Conservation (phyloP, 2,797 vertebrate genomes). For the Xenops minutus region DNA sequence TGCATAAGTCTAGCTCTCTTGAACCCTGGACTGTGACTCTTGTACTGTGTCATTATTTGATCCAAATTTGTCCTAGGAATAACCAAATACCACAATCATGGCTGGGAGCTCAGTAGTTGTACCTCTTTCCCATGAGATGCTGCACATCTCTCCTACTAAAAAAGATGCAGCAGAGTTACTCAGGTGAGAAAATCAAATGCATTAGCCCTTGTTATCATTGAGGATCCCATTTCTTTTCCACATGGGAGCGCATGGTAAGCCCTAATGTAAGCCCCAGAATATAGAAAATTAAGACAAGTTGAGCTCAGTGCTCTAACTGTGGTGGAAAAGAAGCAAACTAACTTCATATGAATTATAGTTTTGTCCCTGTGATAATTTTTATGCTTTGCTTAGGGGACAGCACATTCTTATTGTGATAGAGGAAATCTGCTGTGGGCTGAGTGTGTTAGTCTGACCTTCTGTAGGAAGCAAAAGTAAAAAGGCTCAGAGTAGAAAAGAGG, state of each 20-base stretch:
- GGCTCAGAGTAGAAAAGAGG: neutral
- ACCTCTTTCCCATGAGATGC: neutral
- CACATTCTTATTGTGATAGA: neutral
- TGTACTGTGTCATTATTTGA: rapidly evolving
- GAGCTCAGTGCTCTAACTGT: neutral
- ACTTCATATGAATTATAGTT: neutral
- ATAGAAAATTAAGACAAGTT: neutral
- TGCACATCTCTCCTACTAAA: neutral
- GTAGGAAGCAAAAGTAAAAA: neutral
- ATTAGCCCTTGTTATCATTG: neutral
- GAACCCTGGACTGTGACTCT: neutral
- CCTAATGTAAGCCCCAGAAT: neutral
- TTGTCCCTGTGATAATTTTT: neutral
- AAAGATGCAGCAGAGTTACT: neutral
- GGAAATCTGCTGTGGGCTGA: neutral
- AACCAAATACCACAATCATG: neutral
- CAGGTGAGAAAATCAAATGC: neutral
- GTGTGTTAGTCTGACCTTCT: neutral
- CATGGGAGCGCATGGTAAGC: rapidly evolving
- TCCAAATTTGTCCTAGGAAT: neutral
- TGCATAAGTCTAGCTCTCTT: neutral
- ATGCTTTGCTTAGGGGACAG: neutral
- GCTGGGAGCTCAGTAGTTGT: neutral
- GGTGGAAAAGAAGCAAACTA: neutral
- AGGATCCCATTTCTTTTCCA: neutral